These are phyloP conservation scores for Icerya purchasi DNA, from an alignment of 2,888 invertebrate genomes.

Conservation along the genomic window DNA sequence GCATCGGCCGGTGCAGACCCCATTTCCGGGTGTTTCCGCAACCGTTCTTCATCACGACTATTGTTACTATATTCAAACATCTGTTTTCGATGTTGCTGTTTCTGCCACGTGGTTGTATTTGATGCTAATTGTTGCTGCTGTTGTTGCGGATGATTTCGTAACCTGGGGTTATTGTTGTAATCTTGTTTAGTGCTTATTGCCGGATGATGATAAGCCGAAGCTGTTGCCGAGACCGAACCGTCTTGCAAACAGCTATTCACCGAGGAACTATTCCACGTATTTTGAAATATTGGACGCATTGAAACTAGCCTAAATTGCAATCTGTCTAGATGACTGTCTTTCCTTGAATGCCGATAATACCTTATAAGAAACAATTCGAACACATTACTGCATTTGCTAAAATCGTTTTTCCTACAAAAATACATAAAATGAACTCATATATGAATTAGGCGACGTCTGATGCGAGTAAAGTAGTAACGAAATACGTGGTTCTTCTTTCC, in stretches of 20 bases:
- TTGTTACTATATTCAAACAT: neutral
- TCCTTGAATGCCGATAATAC: no score
- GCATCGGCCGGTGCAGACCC: constrained; percentile 23
- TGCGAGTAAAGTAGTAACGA: no score
- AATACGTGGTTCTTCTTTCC: no score
- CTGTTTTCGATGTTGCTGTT: neutral
- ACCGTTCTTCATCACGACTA: neutral
- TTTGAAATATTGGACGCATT: neutral
- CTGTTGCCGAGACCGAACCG: neutral
- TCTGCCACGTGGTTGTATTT: neutral
- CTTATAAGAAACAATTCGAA: no score
- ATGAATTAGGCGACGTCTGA: no score
- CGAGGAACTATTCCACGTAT: neutral
- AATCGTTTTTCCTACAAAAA: no score
- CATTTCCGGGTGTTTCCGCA: no score
- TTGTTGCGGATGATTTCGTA: neutral
- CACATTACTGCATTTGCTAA: no score
- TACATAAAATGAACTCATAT: no score
- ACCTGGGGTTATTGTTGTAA: neutral
- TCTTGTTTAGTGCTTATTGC: neutral
- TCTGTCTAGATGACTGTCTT: no score
- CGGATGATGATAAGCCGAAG: neutral
- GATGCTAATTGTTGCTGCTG: no score
- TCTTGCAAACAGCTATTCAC: neutral
- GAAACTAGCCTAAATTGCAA: no score